phyloP scores from a whole-genome alignment of 2,797 vertebrate genomes.

The Gobio occitaniae region DNA sequence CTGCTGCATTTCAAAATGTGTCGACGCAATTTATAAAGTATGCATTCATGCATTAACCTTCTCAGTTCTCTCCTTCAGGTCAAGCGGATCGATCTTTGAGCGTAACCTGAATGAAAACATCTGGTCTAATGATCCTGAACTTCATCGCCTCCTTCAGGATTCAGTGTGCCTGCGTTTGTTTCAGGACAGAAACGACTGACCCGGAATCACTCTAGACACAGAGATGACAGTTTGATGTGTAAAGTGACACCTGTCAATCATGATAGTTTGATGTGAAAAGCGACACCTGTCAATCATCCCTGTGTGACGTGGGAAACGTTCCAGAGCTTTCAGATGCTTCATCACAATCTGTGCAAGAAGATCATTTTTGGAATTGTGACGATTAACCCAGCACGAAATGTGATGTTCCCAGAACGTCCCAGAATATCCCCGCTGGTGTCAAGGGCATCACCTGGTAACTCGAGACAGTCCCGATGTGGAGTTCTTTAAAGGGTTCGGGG shows the following conservation, averaged over 20 bases:
- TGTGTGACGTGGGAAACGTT: neutral
- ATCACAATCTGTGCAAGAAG: neutral
- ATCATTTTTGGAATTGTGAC: no score
- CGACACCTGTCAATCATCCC: conserved; percentile 10
- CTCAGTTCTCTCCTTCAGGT: neutral
- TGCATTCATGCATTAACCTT: neutral
- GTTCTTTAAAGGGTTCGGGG: no score
- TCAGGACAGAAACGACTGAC: neutral
- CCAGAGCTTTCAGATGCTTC: neutral
- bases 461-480: no score
- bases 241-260: neutral
- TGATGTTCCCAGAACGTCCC: no score
- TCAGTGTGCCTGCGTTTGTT: neutral
- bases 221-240: no score
- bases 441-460: no score
- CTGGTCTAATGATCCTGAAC: neutral
- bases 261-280: neutral
- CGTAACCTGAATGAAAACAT: no score
- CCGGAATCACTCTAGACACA: neutral
- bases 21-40: neutral
- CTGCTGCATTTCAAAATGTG: neutral
- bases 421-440: no score
- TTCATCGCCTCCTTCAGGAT: neutral
- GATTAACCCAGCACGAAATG: no score
- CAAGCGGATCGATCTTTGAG: neutral